These are phyloP conservation scores for Collichthys lucidus DNA, from an alignment of 2,113 vertebrate species.

Conservation along the genomic window DNA sequence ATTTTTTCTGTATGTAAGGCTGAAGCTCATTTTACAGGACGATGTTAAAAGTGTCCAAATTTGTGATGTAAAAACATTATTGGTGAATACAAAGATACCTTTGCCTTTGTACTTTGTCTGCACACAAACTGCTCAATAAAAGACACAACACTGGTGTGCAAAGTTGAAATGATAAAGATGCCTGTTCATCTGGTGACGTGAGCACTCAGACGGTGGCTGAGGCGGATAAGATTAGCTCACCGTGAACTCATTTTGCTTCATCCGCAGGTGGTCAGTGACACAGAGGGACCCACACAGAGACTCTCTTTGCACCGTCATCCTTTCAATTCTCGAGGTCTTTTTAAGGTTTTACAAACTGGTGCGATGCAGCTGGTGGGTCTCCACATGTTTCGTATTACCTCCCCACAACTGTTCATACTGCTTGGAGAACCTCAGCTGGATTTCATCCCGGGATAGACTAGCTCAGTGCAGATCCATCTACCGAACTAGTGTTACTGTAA, in stretches of 20 bases:
- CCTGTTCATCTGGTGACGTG: slow-evolving; percentile 21
- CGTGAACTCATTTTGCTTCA: slow-evolving; percentile 25
- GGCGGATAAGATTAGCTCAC: slow-evolving; percentile 36
- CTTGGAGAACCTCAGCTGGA: slow-evolving; percentile 35
- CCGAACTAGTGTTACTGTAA: background rate
- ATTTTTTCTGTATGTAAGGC: background rate
- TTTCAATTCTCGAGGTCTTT: slow-evolving; percentile 11
- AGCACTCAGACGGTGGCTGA: background rate
- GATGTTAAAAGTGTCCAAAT: background rate
- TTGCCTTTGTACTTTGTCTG: background rate
- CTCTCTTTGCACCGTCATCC: background rate
- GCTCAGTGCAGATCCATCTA: background rate
- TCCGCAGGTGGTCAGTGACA: slow-evolving; percentile 52
- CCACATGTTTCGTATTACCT: slow-evolving; percentile 62
- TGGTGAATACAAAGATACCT: background rate
- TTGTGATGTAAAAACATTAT: background rate
- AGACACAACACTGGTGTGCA: background rate
- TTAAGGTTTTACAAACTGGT: slow-evolving; percentile 22
- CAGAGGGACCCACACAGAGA: slow-evolving; percentile 3
- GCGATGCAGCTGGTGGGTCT: slow-evolving; percentile 20
- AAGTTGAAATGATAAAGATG: background rate
- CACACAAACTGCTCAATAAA: background rate
- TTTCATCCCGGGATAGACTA: slow-evolving; percentile 27
- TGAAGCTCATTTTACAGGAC: background rate
- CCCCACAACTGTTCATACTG: slow-evolving; percentile 33